Evolutionary conservation across 2,113 vertebrate species (phyloP).

Genomic region (Parotia lawesii): DNA sequence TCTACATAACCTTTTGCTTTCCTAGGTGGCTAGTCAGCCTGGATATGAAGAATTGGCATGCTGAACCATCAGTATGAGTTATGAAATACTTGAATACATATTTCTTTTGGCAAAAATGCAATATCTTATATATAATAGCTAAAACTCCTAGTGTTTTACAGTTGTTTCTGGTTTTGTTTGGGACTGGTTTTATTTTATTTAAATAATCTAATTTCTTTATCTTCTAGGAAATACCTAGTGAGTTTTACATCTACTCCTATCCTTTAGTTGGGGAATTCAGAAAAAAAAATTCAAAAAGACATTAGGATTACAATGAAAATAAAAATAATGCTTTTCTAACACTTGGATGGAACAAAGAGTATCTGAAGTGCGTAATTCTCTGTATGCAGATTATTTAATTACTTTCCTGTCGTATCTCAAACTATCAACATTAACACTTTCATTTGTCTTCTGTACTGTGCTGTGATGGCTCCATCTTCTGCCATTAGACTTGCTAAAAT

Average conservation of each 20-base stretch:
- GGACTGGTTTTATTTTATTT: not conserved
- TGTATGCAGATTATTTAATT: not conserved
- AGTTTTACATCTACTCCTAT: not conserved
- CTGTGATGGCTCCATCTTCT: not conserved
- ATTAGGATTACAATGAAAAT: not conserved
- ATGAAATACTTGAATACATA: not conserved
- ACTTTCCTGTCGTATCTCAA: not conserved
- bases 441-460: not conserved
- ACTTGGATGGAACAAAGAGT: not conserved
- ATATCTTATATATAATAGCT: not conserved
- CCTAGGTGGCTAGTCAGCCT: not conserved
- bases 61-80: not conserved
- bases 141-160: not conserved
- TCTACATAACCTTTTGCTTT: not conserved
- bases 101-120: not conserved
- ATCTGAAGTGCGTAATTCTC: not conserved
- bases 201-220: not conserved
- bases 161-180: not conserved
- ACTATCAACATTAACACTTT: not conserved
- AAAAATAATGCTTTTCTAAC: not conserved
- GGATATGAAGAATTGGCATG: not conserved
- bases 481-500: slow-evolving; percentile 57
- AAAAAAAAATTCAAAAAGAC: not conserved
- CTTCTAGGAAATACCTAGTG: not conserved
- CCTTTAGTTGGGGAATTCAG: not conserved